A percentile compares a stretch with the other conserved stretches of the same genome.
These are phyloP conservation scores for Gymnothorax javanicus DNA, from an alignment of 2,797 vertebrate species.

Conservation along the genomic window DNA sequence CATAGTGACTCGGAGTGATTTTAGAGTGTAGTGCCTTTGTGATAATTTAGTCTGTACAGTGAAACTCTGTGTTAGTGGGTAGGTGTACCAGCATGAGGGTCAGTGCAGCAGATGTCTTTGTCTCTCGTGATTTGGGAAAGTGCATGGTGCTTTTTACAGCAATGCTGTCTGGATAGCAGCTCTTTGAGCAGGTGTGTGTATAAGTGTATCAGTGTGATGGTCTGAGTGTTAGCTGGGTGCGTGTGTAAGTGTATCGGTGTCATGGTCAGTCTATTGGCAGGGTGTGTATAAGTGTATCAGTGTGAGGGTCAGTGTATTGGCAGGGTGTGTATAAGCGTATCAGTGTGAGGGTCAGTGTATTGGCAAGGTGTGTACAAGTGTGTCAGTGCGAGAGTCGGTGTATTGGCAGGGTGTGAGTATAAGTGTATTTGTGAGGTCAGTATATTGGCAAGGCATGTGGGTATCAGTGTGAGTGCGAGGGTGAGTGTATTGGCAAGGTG, in stretches of 20 bases:
- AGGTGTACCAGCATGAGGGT: neutral
- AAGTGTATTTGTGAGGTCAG: no score
- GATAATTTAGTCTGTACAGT: neutral
- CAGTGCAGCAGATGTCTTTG: no score
- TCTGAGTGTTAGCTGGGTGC: no score
- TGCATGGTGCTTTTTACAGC: no score
- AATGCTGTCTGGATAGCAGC: no score
- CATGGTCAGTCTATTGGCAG: neutral
- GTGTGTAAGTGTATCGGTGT: neutral
- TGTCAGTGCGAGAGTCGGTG: neutral
- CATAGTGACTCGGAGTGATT: neutral
- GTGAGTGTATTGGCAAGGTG: slow-evolving; percentile 13
- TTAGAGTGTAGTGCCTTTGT: neutral
- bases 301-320: no score
- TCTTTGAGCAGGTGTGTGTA: neutral
- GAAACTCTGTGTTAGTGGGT: neutral
- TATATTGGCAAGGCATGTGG: neutral
- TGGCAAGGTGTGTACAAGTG: neutral
- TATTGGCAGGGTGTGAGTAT: neutral
- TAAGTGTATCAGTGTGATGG: neutral
- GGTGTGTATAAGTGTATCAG: slow-evolving; percentile 2
- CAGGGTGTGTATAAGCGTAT: no score
- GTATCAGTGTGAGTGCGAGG: neutral
- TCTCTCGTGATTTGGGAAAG: no score
- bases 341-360: no score